Base-by-base conservation (phyloP, 2,113 vertebrate species). In the Aleadryas rufinucha region DNA sequence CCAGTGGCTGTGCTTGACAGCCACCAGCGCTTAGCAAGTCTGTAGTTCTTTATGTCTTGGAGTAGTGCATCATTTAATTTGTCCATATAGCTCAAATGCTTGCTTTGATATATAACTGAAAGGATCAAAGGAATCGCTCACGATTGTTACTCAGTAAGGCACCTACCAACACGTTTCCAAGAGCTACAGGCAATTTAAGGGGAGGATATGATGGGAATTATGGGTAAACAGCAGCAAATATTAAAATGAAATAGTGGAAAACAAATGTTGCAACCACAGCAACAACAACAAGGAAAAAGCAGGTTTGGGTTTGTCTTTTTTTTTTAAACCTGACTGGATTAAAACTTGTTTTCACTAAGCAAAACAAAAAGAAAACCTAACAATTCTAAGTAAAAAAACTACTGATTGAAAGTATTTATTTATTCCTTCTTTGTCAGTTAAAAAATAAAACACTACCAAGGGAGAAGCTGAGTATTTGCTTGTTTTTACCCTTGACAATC, bases 141-240 rank as follows among this genome's bases (percentile, higher is more conserved):
- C 5, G 6, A 84, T 85, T 84, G 79, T 85, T 93, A 84, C 17
- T 94, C 76, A 86, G 42, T n/a, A 47, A 84, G 75, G 79, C 44
- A 93, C 56, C 92, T 86, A 94, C 72, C 5, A 6, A 85, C 56
- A 88, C 0, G 0, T 75, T 88, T 78, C 64, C 27, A 56, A 90
- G 83, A 88, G 76, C 80, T 89, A 68, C 80, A 78, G 79, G 76
- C 85, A 89, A 87, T 92, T 82, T 75, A 88, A 44, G 30, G 42
- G 60, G 53, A 89, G n/a, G 74, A 79, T 44, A n/a, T 83, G 60
- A 56, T 91, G 39, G 72, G 89, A 91, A 95, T 95, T 75, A 64
- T 49, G 90, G 76, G 76, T 81, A 93, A 96, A 90, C 76, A 93
- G 57, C 56, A 94, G 69, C 71, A 86, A 95, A 90, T 87, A 95